Percentiles rank a stretch among this genome's conserved stretches.
These are phyloP conservation scores for Lochmaea capreae DNA, from an alignment of 2,888 invertebrate genomes.

Conservation along the genomic window DNA sequence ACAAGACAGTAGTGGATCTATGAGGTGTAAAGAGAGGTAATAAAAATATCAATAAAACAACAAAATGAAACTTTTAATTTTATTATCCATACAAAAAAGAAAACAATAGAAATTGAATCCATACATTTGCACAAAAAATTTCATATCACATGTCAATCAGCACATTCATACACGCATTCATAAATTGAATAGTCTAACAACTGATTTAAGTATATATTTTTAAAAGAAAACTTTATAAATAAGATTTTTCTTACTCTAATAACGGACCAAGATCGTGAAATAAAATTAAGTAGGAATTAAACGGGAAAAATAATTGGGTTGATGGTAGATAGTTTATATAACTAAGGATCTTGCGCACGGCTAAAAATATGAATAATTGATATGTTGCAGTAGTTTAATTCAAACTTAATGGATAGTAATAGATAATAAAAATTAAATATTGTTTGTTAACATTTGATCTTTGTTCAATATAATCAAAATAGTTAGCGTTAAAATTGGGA, in stretches of 20 bases:
- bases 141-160: constrained; percentile 56
- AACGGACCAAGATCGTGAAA: constrained; percentile 57
- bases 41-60: neutral
- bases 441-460: neutral
- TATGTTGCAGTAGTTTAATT: neutral
- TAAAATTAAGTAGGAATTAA: constrained; percentile 53
- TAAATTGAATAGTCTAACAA: constrained; percentile 55
- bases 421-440: neutral
- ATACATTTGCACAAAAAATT: constrained; percentile 53
- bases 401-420: neutral
- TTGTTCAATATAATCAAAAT: neutral
- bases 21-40: neutral
- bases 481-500: neutral
- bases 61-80: constrained; percentile 52
- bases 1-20: too few species aligned
- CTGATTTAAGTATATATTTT: constrained; percentile 60
- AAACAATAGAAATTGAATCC: constrained; percentile 56
- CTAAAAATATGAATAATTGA: constrained; percentile 39
- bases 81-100: constrained; percentile 59
- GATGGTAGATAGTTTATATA: constrained; percentile 56
- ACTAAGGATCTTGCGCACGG: constrained; percentile 41
- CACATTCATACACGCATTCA: constrained; percentile 54
- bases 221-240: constrained; percentile 63
- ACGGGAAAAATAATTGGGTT: constrained; percentile 49
- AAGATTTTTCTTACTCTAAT: constrained; percentile 59